These are phyloP conservation scores for Formica exsecta DNA, from an alignment of 1,140 invertebrate species.

Conservation along the genomic window DNA sequence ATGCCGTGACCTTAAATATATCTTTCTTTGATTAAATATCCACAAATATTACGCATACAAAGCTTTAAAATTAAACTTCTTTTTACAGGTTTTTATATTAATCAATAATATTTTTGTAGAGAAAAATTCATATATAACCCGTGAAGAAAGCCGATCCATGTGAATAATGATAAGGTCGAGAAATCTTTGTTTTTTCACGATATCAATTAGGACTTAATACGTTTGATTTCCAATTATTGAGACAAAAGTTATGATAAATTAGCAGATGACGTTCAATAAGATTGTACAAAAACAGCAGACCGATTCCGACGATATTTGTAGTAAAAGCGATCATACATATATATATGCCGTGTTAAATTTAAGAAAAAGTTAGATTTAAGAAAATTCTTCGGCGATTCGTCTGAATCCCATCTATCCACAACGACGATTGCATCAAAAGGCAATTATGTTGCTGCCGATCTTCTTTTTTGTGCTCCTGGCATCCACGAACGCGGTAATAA, in stretches of 20 bases:
- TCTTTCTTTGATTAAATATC: not conserved
- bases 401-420: not conserved
- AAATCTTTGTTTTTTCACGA: not conserved
- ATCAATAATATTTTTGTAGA: too few relatives aligned
- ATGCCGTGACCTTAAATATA: not conserved
- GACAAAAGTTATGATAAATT: constrained; percentile 16
- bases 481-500: not conserved
- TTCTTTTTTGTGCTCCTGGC: not conserved
- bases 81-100: too few relatives aligned
- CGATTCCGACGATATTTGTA: not conserved
- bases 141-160: not conserved
- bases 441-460: not conserved
- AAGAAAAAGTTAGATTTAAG: not conserved
- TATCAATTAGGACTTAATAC: not conserved
- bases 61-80: too few relatives aligned
- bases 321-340: not conserved
- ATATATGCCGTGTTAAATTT: not conserved
- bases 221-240: not conserved
- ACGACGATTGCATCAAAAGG: not conserved
- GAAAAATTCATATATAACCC: too few relatives aligned
- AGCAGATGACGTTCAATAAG: not conserved
- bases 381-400: not conserved
- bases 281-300: not conserved
- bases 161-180: not conserved
- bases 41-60: too few relatives aligned